A percentile compares a stretch with the other conserved stretches of the same genome.
These are phyloP conservation scores for Hofmannophila pseudospretella DNA, from an alignment of 2,888 invertebrate genomes.

Conservation along the genomic window DNA sequence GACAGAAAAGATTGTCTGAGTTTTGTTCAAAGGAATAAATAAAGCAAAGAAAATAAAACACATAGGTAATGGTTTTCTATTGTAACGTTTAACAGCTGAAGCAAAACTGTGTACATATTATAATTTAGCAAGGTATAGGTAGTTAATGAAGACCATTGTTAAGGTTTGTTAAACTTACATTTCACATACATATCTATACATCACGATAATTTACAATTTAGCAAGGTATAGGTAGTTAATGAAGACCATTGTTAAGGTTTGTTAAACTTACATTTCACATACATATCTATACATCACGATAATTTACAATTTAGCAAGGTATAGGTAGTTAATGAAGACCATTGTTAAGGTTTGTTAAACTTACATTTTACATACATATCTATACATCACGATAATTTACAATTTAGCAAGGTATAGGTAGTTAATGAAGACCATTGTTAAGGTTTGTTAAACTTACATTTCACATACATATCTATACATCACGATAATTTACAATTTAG, in stretches of 20 bases:
- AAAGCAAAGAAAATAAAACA: conserved; percentile 20
- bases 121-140: conserved; percentile 3
- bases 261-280: no score
- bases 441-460: no score
- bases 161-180: no score
- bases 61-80: conserved; percentile 27
- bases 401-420: conserved; percentile 3
- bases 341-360: neutral
- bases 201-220: no score
- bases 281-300: no score
- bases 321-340: neutral
- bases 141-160: neutral
- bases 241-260: neutral
- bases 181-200: no score
- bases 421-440: neutral
- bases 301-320: conserved; percentile 4
- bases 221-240: conserved; percentile 1
- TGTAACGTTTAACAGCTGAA: conserved; percentile 11
- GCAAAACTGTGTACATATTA: neutral
- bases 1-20: conserved; percentile 40
- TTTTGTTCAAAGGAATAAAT: conserved; percentile 43
- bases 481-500: no score
- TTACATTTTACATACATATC: no score
- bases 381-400: no score
- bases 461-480: no score